These are phyloP conservation scores for Phrynocephalus guinanensis DNA, from an alignment of 2,797 vertebrate genomes.

Conservation along the genomic window DNA sequence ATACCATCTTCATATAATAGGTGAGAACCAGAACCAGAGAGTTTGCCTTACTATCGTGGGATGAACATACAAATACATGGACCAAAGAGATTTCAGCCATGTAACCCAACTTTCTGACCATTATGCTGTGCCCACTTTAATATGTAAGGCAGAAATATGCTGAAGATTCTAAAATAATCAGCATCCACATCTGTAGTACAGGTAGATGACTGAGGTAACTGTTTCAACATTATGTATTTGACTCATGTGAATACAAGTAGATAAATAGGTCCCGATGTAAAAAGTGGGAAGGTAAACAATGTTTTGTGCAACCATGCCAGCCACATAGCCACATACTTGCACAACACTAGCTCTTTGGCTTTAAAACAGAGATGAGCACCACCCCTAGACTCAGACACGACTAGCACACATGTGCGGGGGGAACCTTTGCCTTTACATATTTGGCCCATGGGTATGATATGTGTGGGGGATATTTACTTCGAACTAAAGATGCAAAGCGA, in stretches of 20 bases:
- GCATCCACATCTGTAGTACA: neutral
- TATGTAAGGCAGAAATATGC: neutral
- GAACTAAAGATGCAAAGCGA: neutral
- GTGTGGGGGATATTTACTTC: neutral
- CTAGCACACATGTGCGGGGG: too few relatives aligned
- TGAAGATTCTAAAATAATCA: slow-evolving; percentile 1
- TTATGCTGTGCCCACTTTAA: neutral
- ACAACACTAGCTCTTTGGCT: too few relatives aligned
- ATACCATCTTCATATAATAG: neutral
- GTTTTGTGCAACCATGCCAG: too few relatives aligned
- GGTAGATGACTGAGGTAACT: neutral
- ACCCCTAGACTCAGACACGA: too few relatives aligned
- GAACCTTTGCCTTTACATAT: too few relatives aligned
- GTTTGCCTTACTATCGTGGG: neutral
- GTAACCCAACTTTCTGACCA: neutral
- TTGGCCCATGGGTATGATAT: neutral
- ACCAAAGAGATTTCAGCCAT: neutral
- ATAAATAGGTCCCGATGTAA: too few relatives aligned
- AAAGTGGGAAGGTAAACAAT: too few relatives aligned
- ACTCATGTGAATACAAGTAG: too few relatives aligned
- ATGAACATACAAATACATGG: neutral
- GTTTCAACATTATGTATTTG: neutral
- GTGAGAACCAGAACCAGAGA: neutral
- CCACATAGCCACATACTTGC: too few relatives aligned
- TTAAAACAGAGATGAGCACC: too few relatives aligned